These are phyloP conservation scores for Pinna nobilis DNA, from an alignment of 1,140 invertebrate genomes.

Conservation along the genomic window DNA sequence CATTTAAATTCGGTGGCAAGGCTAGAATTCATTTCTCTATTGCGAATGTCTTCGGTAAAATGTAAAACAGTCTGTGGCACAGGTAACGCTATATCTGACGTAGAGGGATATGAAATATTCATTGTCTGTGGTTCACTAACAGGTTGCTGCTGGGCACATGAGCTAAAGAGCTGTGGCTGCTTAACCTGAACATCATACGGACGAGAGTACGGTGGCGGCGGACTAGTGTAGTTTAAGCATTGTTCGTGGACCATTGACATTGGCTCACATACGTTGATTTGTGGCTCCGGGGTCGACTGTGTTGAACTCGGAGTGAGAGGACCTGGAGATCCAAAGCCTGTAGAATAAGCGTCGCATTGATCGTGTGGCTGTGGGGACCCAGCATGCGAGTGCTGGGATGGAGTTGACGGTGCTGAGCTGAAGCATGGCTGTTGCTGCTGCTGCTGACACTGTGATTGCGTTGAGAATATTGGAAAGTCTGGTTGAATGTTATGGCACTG, in stretches of 20 bases:
- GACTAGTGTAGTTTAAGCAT: slow-evolving; percentile 50
- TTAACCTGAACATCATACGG: slow-evolving; percentile 64
- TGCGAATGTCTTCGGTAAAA: slow-evolving; percentile 52
- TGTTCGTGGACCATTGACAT: slow-evolving; percentile 46
- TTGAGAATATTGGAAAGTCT: slow-evolving; percentile 18
- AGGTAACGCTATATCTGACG: slow-evolving; percentile 42
- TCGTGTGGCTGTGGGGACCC: slow-evolving; percentile 52
- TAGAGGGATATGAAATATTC: slow-evolving; percentile 37
- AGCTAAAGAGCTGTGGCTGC: slow-evolving; percentile 72
- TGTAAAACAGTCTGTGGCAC: slow-evolving; percentile 51
- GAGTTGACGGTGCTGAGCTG: slow-evolving; percentile 54
- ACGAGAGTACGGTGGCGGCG: slow-evolving; percentile 66
- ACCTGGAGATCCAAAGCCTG: slow-evolving; percentile 61
- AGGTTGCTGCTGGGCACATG: slow-evolving; percentile 62
- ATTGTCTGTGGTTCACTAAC: slow-evolving; percentile 41
- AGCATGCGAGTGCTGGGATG: slow-evolving; percentile 50
- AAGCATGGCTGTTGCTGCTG: slow-evolving; percentile 39
- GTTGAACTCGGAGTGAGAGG: slow-evolving; percentile 57
- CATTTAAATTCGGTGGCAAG: slow-evolving; percentile 61
- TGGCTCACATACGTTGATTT: slow-evolving; percentile 43
- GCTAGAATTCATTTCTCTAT: slow-evolving; percentile 50
- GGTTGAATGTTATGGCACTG: slow-evolving; percentile 28
- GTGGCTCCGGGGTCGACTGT: slow-evolving; percentile 65
- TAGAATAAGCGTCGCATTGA: slow-evolving; percentile 59
- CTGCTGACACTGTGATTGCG: slow-evolving; percentile 33